These are phyloP conservation scores for Caretta caretta DNA, from an alignment of 2,113 vertebrate species.

Conservation along the genomic window DNA sequence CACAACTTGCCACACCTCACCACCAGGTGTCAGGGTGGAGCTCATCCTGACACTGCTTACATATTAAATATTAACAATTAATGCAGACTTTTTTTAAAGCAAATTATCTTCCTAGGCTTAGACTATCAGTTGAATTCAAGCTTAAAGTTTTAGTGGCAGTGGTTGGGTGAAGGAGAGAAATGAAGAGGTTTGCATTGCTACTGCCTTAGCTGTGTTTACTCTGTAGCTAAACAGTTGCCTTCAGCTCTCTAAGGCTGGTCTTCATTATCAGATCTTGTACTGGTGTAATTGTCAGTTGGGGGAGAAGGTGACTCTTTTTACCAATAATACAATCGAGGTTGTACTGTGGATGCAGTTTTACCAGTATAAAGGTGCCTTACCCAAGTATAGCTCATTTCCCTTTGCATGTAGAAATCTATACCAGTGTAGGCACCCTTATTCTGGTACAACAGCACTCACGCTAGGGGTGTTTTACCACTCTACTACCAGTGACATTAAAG, in stretches of 20 bases:
- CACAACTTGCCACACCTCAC: too few relatives aligned
- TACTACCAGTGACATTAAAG: background rate
- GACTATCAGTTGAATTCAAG: background rate
- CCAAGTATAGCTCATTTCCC: background rate
- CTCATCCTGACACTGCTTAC: too few relatives aligned
- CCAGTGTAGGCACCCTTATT: background rate
- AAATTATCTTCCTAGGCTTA: background rate
- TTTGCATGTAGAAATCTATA: background rate
- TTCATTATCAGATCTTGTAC: background rate
- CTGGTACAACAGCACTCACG: background rate
- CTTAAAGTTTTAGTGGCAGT: background rate
- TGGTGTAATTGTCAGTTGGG: background rate
- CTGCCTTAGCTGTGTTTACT: background rate
- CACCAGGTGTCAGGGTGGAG: too few relatives aligned
- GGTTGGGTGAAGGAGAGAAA: background rate
- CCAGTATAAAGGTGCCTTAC: background rate
- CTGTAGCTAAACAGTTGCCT: background rate
- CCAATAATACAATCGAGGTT: background rate
- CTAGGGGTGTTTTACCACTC: background rate
- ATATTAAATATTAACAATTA: background rate
- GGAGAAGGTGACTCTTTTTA: background rate
- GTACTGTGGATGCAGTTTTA: background rate
- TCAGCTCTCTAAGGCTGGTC: background rate
- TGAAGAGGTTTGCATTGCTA: background rate
- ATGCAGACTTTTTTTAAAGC: background rate